Percentiles rank a stretch among this genome's conserved stretches.
Conservation (phyloP, 1,140 invertebrate species). For the Lordiphosa clarofinis region DNA sequence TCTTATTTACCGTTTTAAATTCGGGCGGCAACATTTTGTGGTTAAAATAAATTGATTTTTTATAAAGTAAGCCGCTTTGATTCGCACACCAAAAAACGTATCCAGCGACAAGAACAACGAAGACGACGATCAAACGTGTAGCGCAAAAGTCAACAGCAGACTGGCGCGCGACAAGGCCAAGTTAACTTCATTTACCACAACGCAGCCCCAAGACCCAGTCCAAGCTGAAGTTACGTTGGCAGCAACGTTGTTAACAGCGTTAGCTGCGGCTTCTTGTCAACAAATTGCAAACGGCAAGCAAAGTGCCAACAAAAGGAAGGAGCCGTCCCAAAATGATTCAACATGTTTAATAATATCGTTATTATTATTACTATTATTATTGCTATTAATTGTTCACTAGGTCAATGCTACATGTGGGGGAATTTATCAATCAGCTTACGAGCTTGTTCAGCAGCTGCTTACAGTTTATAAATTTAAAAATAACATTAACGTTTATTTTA, state of each 20-base stretch:
- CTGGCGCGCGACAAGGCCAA: conserved; percentile 68
- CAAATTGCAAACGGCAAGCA: conserved; percentile 45
- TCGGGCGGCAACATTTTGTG: conserved; percentile 34
- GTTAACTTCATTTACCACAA: conserved; percentile 67
- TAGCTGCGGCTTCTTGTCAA: conserved; percentile 15
- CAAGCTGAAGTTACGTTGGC: conserved; percentile 15
- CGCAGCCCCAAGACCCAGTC: too few species aligned
- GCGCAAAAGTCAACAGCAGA: conserved; percentile 55
- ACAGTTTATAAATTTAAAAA: conserved; percentile 31
- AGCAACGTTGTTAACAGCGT: conserved; percentile 24
- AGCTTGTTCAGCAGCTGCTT: conserved; percentile 31
- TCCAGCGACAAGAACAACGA: conserved; percentile 17
- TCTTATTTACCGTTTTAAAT: conserved; percentile 38
- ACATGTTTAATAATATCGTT: conserved; percentile 25
- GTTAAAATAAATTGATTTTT: conserved; percentile 43
- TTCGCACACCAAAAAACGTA: conserved; percentile 37
- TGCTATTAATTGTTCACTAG: conserved; percentile 29
- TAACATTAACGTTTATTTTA: conserved; percentile 9
- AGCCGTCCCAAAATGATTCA: conserved; percentile 24
- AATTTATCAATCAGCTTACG: conserved; percentile 31
- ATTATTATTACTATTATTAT: conserved; percentile 49
- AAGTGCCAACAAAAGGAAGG: conserved; percentile 32
- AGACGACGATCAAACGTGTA: conserved; percentile 36
- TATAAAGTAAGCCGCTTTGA: conserved; percentile 58
- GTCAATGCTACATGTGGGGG: conserved; percentile 48